Base-by-base conservation (phyloP, 2,888 invertebrate genomes). In the Eristalis intricaria region DNA sequence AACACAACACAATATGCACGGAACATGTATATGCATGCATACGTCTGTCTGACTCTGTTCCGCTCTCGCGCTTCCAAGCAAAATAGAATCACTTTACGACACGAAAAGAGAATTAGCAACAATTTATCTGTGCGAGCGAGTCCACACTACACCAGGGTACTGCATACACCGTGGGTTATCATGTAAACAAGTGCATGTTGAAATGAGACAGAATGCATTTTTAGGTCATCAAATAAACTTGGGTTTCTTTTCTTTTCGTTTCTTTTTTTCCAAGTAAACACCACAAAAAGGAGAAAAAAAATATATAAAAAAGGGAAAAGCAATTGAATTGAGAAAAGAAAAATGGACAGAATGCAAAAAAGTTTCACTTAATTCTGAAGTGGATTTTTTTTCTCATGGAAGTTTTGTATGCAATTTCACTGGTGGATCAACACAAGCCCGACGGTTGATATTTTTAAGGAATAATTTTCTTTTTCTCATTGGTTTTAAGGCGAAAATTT, bases 171-270 rank as follows among this genome's bases (percentile, higher is more conserved):
- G 65, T 76, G 77, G 82, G 86, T 86, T 89, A 86, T 88, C 88
- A 89, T 88, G 89, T 90, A 90, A 90, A 90, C 90, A 90, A 90
- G 90, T 89, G 89, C 87, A 89, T 64, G 90, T 13, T 43, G 77
- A 88, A 90, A 87, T 61, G 89, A 89, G 90, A 90, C 75, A 88
- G 85, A 86, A 78, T 89, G 84, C 87, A 89, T 88, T 89, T 89
- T 88, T 89, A 89, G 89, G 90, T 90, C 89, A 90, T 89, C 88
- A 66, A 74, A 82, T 76, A 87, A 87, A 84, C 76, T 87, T 80
- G 83, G 66, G 68, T 88, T 83, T 70, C 60, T 66, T 76, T 70
- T 50, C 50, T 50, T 50, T 19, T 50, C 50, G 50, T 50, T 50
- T 74, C 74, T 74, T 87, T 84, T 78, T 74, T 78, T 79, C 58